These are phyloP conservation scores for Elmis aenea DNA, from an alignment of 2,888 invertebrate species.

Conservation along the genomic window DNA sequence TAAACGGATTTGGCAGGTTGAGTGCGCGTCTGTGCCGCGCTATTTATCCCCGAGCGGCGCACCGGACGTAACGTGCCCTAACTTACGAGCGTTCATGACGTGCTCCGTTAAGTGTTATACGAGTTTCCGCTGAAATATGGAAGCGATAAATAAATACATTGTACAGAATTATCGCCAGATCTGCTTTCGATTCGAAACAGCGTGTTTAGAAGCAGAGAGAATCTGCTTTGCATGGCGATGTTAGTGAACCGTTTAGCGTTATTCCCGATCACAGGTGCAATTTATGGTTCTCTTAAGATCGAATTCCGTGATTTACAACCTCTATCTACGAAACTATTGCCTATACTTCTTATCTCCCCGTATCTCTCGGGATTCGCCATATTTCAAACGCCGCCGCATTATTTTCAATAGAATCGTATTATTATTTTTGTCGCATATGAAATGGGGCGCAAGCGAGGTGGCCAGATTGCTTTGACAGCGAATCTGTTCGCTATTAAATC, in stretches of 20 bases:
- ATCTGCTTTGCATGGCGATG: conserved; percentile 39
- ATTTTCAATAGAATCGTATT: conserved; percentile 41
- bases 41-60: conserved; percentile 21
- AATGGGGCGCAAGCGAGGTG: conserved; percentile 17
- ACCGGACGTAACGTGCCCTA: conserved; percentile 18
- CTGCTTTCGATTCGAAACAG: conserved; percentile 36
- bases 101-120: conserved; percentile 24
- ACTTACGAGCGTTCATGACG: conserved; percentile 18
- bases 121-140: conserved; percentile 32
- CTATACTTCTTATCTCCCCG: conserved; percentile 45
- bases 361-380: conserved; percentile 43
- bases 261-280: conserved; percentile 47
- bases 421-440: conserved; percentile 38
- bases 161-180: conserved; percentile 39
- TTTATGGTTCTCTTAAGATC: conserved; percentile 48
- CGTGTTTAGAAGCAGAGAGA: conserved; percentile 28
- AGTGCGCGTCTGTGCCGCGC: conserved; percentile 19
- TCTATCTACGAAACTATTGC: conserved; percentile 47
- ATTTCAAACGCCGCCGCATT: conserved; percentile 43
- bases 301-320: conserved; percentile 47
- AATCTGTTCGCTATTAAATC: conserved; percentile 15
- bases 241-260: conserved; percentile 39
- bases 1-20: conserved; percentile 17
- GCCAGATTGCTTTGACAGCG: conserved; percentile 15
- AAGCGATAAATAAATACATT: conserved; percentile 40